Evolutionary conservation across 2,113 vertebrate species (phyloP), one percentile per base, ranked within the genome.

Genomic region (Noturus placidus): DNA sequence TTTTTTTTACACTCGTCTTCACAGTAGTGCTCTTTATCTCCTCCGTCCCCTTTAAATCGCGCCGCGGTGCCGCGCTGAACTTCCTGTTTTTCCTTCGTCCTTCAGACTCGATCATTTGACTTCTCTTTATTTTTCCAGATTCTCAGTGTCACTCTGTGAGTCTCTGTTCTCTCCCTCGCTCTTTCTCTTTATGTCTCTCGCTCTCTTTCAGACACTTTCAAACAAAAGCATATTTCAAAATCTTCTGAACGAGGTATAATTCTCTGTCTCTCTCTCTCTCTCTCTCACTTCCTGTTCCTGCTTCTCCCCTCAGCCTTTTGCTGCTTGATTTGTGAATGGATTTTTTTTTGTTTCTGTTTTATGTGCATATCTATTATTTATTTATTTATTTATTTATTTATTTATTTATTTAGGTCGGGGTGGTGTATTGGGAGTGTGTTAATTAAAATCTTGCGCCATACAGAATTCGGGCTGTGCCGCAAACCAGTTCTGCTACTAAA

Each of bases 181-280:
- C 89, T 82, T 90, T 89, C 91, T n/a, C 0, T 69, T 2, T 82
- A 87, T 84, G 79, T 89, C 84, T 92, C 84, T 89, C 35, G 96
- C 94, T 96, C 95, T 96, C 92, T 97, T 97, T 96, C 96, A 96
- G 96, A 96, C 95, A 95, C 96, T 96, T 96, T 95, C 96, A 97
- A 97, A 96, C 96, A 96, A 96, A 97, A 96, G 95, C 96, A 96
- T 95, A 94, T 95, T 95, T 95, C 96, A 94, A 96, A 97, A 97
- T 93, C 95, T 94, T 95, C 96, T 90, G 96, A 96, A 93, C 94
- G 96, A 97, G 96, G 96, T 97, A 97, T 93, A 93, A 92, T 91
- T 80, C 92, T 94, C 91, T 95, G 93, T 50, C 74, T 22, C 20
- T 67, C 63, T 25, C 33, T 65, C 5, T 13, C 15, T 19, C 72